Conservation (phyloP, 2,888 invertebrate genomes). For the Pseudococcus jackbeardsleyi region DNA sequence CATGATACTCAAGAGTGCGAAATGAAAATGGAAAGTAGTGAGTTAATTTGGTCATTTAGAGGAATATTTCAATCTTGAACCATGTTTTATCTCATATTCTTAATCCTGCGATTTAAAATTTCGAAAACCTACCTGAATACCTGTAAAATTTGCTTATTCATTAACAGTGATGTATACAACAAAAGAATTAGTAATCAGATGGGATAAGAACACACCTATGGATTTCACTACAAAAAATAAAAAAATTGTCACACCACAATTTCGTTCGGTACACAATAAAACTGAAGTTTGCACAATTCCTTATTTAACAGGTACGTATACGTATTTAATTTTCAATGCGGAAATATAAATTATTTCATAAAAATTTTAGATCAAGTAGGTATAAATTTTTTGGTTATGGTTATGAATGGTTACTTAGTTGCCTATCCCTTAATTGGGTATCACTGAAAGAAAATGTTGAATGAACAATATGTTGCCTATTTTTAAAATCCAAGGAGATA, state of each 20-base stretch:
- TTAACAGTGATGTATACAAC: constrained; percentile 34
- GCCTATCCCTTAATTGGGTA: too few relatives aligned
- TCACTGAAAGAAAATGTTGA: too few relatives aligned
- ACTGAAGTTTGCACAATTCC: constrained; percentile 19
- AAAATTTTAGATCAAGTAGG: too few relatives aligned
- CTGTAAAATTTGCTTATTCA: not conserved
- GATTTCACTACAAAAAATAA: not conserved
- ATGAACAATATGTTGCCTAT: too few relatives aligned
- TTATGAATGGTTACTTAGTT: too few relatives aligned
- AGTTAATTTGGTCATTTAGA: not conserved
- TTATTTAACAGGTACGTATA: constrained; percentile 27
- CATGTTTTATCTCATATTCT: not conserved
- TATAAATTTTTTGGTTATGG: too few relatives aligned
- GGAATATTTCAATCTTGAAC: too few relatives aligned
- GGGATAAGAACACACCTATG: not conserved
- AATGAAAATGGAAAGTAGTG: constrained; percentile 61
- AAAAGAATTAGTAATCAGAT: not conserved
- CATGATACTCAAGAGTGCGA: constrained; percentile 60
- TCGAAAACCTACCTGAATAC: not conserved
- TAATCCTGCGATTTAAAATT: not conserved
- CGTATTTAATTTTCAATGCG: too few relatives aligned
- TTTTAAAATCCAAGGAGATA: too few relatives aligned
- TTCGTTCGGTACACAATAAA: constrained; percentile 27
- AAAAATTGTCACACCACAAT: constrained; percentile 39
- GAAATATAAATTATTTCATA: too few relatives aligned